phyloP scores from a whole-genome alignment of 2,888 invertebrate species.

The Hermaeophaga mercurialis region DNA sequence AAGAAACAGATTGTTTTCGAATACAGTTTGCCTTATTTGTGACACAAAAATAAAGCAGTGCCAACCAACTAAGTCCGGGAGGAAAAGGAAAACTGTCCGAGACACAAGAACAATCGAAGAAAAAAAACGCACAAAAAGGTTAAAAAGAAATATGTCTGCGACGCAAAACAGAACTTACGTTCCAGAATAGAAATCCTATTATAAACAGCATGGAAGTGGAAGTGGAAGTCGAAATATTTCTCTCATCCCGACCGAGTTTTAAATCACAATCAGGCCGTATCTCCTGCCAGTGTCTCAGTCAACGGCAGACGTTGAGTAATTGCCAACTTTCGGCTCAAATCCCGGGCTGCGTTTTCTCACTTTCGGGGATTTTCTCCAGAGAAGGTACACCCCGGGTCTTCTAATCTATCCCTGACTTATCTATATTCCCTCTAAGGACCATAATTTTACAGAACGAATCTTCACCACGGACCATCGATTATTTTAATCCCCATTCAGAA shows the following conservation, averaged over 20 bases:
- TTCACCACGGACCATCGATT: too few relatives aligned
- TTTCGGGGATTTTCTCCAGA: constrained; percentile 38
- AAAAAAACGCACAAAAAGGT: not conserved
- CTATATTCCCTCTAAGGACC: not conserved
- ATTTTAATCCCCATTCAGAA: too few relatives aligned
- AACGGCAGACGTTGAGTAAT: constrained; percentile 51
- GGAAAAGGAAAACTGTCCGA: not conserved
- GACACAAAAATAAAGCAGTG: too few relatives aligned
- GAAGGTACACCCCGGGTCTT: not conserved
- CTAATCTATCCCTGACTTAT: constrained; percentile 3
- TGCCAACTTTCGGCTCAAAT: constrained; percentile 49
- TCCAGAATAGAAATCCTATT: constrained; percentile 11
- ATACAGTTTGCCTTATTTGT: too few relatives aligned
- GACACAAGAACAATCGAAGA: not conserved
- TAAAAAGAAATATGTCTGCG: not conserved
- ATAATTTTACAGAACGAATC: too few relatives aligned
- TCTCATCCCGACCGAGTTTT: constrained; percentile 12
- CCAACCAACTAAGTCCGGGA: too few relatives aligned
- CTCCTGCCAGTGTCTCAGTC: constrained; percentile 29
- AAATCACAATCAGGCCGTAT: constrained; percentile 38
- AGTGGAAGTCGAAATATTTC: constrained; percentile 6
- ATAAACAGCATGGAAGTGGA: not conserved
- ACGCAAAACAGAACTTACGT: constrained; percentile 4
- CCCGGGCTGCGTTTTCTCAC: constrained; percentile 50
- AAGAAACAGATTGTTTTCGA: too few relatives aligned